Evolutionary conservation across 2,113 vertebrate species (phyloP), one percentile per base, ranked within the genome.

Genomic region (Campylorhamphus procurvoides): DNA sequence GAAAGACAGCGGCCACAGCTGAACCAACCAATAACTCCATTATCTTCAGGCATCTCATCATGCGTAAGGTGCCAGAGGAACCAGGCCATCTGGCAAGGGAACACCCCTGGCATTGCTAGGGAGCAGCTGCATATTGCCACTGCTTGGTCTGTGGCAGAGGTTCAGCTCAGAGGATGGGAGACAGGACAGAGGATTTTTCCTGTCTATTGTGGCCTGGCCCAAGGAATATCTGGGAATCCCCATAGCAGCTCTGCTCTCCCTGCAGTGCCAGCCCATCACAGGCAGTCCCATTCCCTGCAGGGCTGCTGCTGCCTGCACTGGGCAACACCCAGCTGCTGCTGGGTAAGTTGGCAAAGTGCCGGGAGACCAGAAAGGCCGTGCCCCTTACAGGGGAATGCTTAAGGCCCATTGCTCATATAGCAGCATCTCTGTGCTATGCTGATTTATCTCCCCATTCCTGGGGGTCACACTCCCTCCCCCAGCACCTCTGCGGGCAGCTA

Each of bases 51-150:
- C 62, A 79, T 31, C 35, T 82, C 14, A 23, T 55, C 37, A 7
- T 10, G 23, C 40, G 55, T 63, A 49, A 74, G 59, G 42, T 13
- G 17, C 56, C 66, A 78, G 78, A 83, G 67, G 47, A 94, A 63
- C 56, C 10, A 14, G 56, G 42, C 28, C 4, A 16, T 14, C 50
- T 67, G 46, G 53, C 1, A 1, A 72, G 59, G 40, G 60, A n/a
- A n/a, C 44, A 66, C 4, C 14, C 40, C 28, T 5, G 7, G 82
- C 63, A 89, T 53, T 80, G 72, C 64, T 74, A 40, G 59, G 59
- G 24, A 84, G 28, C 59, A 77, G 64, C 74, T 58, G 47, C 33
- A 5, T 0, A 0, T 39, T 2, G 4, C 50, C 44, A 56, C 0
- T 46, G 47, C n/a, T 71, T 5, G 8, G 11, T 25, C 19, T 59